These are phyloP conservation scores for Pteronotus mesoamericanus DNA, from an alignment of 2,797 vertebrate species.

Conservation along the genomic window DNA sequence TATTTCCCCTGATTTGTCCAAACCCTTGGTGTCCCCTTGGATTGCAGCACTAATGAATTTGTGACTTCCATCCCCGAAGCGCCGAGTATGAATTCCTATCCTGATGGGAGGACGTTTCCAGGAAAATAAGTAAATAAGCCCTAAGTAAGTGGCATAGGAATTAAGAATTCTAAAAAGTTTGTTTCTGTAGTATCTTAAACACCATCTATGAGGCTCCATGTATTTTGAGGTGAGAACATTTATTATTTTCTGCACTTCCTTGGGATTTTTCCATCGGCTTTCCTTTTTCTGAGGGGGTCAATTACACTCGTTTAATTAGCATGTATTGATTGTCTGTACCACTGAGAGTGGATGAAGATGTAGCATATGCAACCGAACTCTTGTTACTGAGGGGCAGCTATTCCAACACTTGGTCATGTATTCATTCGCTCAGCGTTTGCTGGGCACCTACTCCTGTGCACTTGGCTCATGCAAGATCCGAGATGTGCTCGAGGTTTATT, in stretches of 20 bases:
- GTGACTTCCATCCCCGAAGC: background rate
- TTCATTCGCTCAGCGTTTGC: background rate
- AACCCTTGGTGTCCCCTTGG: background rate
- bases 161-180: background rate
- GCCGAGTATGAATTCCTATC: background rate
- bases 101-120: background rate
- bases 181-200: conserved; percentile 10
- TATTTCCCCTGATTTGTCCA: background rate
- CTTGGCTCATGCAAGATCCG: background rate
- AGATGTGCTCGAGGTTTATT: background rate
- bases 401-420: background rate
- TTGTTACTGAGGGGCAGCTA: background rate
- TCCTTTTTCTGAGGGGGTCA: background rate
- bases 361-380: background rate
- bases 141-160: background rate
- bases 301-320: conserved; percentile 1
- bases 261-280: background rate
- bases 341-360: background rate
- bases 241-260: conserved; percentile 18
- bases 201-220: background rate
- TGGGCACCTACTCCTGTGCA: background rate
- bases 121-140: background rate
- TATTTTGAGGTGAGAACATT: conserved; percentile 12
- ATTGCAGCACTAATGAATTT: background rate
- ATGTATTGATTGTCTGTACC: background rate